Conservation (phyloP, 2,888 invertebrate genomes). For the Drosophila vallismaia region DNA sequence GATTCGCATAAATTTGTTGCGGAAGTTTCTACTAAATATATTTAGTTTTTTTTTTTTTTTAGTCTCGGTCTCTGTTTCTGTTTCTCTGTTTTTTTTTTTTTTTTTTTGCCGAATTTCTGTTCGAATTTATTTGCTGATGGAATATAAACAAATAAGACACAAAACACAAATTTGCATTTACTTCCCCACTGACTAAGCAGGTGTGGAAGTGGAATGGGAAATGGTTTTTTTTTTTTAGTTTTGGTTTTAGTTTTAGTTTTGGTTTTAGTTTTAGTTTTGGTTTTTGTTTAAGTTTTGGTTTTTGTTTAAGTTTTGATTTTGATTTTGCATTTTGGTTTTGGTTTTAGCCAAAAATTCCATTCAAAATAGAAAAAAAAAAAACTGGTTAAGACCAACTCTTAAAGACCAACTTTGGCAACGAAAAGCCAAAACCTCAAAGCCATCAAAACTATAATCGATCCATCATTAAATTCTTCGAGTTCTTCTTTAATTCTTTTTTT, state of each 20-base stretch:
- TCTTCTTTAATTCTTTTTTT: background rate
- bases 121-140: conserved; percentile 26
- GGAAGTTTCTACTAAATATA: conserved; percentile 32
- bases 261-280: conserved; percentile 15
- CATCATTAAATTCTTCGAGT: background rate
- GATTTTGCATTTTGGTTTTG: too few species aligned
- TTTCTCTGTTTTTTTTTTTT: background rate
- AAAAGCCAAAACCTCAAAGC: background rate
- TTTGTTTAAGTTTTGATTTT: too few species aligned
- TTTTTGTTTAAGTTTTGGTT: too few species aligned
- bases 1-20: conserved; percentile 37
- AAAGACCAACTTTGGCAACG: background rate
- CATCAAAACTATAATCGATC: background rate
- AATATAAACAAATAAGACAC: conserved; percentile 45
- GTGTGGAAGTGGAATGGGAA: conserved; percentile 17
- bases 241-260: background rate
- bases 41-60: conserved; percentile 1
- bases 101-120: background rate
- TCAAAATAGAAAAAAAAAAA: background rate
- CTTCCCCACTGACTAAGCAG: conserved; percentile 62
- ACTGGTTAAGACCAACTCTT: background rate
- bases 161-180: conserved; percentile 72
- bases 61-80: too few species aligned
- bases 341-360: conserved; percentile 51
- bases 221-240: conserved; percentile 30